Evolutionary conservation across 2,888 invertebrate species (phyloP), one percentile per base, ranked within the genome.

Genomic region (Strigamia crassipes): DNA sequence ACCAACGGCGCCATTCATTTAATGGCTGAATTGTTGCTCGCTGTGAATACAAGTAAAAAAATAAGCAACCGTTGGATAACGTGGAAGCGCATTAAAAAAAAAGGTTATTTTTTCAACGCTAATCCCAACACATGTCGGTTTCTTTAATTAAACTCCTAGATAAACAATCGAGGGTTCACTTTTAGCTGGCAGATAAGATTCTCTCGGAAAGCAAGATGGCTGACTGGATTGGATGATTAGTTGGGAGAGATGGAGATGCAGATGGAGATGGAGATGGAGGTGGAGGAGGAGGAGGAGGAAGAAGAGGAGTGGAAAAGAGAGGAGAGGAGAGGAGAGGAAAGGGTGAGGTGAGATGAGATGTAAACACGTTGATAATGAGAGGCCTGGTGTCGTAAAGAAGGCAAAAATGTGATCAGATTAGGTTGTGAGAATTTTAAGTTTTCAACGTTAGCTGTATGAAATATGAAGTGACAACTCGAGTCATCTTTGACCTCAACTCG

Each of bases 51-150:
- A n/a, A n/a, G n/a, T n/a, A 10, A 23, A 31, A 73, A 66, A 66
- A 23, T 2, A 66, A 66, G 23, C 61, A 66, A 73, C 6, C 31
- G 5, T 15, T 1, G 31, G 13, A 1, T 21, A 61, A 23, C 21
- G 18, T 23, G 23, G 56, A 56, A 10, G 61, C 23, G 21, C 61
- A 21, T 23, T 21, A 61, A 61, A 61, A 61, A 61, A 61, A 61
- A n/a, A n/a, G n/a, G 13, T 73, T 73, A 31, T 73, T 73, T 73
- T 73, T 73, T 73, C 73, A 73, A 73, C 13, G 13, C 31, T 73
- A 73, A 73, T 73, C 73, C 73, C 13, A 73, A 73, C 73, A 73
- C 73, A 73, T 73, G 73, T 73, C 73, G 73, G 73, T 73, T 73
- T 23, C 73, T 73, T 73, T 73, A 73, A 73, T 73, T 73, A 73